These are phyloP conservation scores for Platyura marginata DNA, from an alignment of 1,140 invertebrate species.

Conservation along the genomic window DNA sequence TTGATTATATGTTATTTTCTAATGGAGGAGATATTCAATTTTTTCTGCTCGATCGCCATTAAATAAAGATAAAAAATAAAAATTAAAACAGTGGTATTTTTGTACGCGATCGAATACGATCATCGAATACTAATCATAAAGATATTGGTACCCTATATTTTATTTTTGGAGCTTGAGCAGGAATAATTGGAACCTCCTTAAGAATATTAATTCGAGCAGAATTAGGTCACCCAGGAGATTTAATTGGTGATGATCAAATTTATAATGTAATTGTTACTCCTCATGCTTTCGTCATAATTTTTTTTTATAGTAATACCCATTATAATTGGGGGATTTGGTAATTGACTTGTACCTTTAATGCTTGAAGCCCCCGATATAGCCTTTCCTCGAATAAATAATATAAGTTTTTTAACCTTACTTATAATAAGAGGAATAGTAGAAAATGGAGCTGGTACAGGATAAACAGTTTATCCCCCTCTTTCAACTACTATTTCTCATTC, in stretches of 20 bases:
- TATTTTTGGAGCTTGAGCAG: slow-evolving; percentile 44
- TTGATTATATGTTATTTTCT: no score
- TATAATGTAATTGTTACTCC: slow-evolving; percentile 53
- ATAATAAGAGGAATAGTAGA: slow-evolving; percentile 34
- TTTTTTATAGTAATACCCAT: slow-evolving; percentile 62
- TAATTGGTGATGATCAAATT: slow-evolving; percentile 46
- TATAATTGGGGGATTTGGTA: slow-evolving; percentile 62
- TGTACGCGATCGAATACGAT: no score
- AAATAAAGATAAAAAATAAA: no score
- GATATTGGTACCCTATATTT: slow-evolving; percentile 60
- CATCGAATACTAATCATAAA: slow-evolving; percentile 59
- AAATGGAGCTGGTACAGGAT: slow-evolving; percentile 40
- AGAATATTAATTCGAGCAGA: slow-evolving; percentile 47
- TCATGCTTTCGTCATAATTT: slow-evolving; percentile 62
- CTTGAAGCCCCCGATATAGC: slow-evolving; percentile 51
- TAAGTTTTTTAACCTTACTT: slow-evolving; percentile 48
- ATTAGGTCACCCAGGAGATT: slow-evolving; percentile 34
- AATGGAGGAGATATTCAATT: no score
- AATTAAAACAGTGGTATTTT: no score
- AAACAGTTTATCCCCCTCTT: slow-evolving; percentile 49
- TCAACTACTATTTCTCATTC: slow-evolving; percentile 31
- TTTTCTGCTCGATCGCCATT: no score
- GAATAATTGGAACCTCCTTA: slow-evolving; percentile 40
- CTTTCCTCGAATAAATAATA: slow-evolving; percentile 59
- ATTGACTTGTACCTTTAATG: slow-evolving; percentile 56